These are phyloP conservation scores for Panurus biarmicus DNA, from an alignment of 2,113 vertebrate genomes.

Conservation along the genomic window DNA sequence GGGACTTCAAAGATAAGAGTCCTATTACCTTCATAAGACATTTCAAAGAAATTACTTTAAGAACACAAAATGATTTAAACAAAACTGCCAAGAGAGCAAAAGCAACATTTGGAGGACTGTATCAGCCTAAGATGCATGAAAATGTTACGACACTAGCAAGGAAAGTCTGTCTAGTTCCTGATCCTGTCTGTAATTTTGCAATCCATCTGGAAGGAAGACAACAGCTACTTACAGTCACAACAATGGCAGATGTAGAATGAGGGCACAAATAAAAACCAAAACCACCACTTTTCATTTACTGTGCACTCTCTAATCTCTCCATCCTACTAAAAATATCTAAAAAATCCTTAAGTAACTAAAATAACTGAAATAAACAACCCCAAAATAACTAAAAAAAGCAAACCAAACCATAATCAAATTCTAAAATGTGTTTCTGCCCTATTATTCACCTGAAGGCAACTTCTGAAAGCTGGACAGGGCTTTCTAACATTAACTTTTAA, in stretches of 20 bases:
- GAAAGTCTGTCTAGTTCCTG: background rate
- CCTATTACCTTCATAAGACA: background rate
- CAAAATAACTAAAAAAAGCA: background rate
- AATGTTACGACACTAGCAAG: background rate
- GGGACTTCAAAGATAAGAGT: background rate
- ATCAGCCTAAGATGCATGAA: background rate
- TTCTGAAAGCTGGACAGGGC: background rate
- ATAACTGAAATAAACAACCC: background rate
- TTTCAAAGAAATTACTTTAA: background rate
- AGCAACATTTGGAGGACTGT: background rate
- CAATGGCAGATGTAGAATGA: background rate
- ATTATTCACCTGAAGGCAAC: background rate
- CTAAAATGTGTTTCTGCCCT: background rate
- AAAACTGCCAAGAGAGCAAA: background rate
- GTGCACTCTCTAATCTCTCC: background rate
- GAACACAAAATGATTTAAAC: background rate
- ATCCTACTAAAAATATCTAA: background rate
- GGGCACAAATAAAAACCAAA: background rate
- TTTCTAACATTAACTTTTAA: background rate
- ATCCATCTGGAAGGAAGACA: background rate
- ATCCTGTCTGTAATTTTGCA: background rate
- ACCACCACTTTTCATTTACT: background rate
- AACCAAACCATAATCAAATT: background rate
- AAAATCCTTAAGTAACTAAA: background rate
- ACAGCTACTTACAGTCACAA: background rate